Conservation (phyloP, 2,113 vertebrate genomes). For the Ctenodactylus gundi region DNA sequence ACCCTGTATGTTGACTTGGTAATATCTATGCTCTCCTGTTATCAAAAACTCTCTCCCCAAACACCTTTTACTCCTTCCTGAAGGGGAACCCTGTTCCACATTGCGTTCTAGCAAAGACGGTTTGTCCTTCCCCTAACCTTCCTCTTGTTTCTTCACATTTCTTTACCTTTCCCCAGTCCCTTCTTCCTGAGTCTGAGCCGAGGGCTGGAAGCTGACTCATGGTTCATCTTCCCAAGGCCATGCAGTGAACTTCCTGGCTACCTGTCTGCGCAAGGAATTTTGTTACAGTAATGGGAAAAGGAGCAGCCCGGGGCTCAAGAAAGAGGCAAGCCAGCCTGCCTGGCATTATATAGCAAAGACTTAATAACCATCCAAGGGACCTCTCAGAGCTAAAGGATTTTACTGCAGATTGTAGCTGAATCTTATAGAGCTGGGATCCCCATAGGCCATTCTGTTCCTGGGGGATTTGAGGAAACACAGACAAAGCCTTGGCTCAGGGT, state of each 20-base stretch:
- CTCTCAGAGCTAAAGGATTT: background rate
- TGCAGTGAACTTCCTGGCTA: too few species aligned
- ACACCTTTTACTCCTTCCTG: background rate
- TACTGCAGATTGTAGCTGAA: too few species aligned
- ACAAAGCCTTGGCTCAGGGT: background rate
- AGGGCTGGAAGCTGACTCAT: background rate
- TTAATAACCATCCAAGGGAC: background rate
- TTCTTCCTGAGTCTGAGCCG: background rate
- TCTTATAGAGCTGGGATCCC: background rate
- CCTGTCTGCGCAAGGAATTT: background rate
- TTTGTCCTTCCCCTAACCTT: background rate
- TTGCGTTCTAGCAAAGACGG: background rate
- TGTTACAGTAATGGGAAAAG: background rate
- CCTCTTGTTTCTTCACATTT: background rate
- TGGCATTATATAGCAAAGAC: background rate
- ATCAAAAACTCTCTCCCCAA: background rate
- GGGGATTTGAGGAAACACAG: too few species aligned
- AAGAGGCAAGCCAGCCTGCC: background rate
- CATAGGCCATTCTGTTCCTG: background rate
- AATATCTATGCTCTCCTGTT: background rate
- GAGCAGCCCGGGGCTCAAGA: background rate
- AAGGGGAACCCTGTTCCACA: background rate
- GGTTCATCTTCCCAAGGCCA: background rate
- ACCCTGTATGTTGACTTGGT: background rate
- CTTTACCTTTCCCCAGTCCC: background rate